Base-by-base conservation (phyloP, 2,888 invertebrate species). In the Chirona hameri region DNA sequence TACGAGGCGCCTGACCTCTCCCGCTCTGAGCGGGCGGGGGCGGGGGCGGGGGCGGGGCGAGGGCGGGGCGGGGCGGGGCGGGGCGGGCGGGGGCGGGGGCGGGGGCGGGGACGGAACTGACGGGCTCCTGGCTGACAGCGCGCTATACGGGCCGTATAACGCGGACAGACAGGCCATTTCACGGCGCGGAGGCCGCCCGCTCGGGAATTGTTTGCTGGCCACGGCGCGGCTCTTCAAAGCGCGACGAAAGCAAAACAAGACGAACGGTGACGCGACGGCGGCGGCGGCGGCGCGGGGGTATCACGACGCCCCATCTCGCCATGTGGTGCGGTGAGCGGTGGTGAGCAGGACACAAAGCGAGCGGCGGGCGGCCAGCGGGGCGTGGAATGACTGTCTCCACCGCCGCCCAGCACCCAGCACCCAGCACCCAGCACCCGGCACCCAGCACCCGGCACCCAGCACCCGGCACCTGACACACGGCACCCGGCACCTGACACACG, bases 171-270 rank as follows among this genome's bases (percentile, higher is more conserved):
- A 76, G 76, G 18, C 76, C 7, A 76, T 46, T 72, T 31, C 31
- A 72, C 24, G 46, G 24, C 24, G 76, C 5, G 4, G 76, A 9
- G 7, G 18, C 76, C 10, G 46, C 24, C 4, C 39, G 24, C 7
- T 76, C 39, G 10, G 7, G 18, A 24, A 12, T 27, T 76, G 76
- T 76, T 76, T 76, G 24, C 76, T 10, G 21, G 9, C 31, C 31
- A 52, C 3, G 31, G 18, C 72, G 72, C 5, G 14, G 21, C 31
- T 72, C 31, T 31, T 76, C 9, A 76, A 72, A 72, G 31, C 39
- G 9, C 76, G 76, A 76, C 76, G 46, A 21, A 46, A 76, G 76
- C 46, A 24, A 76, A 76, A 76, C 76, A 76, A 76, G 46, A 27
- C 76, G 76, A 21, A 76, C 46, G 24, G 76, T 12, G 9, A 21